Conservation (phyloP, 2,113 vertebrate species). For the Nibea coibor region DNA sequence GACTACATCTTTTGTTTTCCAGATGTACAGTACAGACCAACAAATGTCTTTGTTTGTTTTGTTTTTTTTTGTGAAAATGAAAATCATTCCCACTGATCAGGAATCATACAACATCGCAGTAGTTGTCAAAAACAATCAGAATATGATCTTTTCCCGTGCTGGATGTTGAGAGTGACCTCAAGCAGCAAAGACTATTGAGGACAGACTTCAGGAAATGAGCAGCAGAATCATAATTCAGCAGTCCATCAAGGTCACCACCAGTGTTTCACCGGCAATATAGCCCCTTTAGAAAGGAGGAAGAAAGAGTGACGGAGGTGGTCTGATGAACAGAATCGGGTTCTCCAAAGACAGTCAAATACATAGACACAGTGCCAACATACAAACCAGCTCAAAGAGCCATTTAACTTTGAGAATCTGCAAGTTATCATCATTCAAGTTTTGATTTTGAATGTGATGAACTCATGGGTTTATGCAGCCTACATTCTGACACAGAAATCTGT, state of each 20-base stretch:
- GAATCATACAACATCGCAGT: no score
- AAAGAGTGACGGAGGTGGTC: neutral
- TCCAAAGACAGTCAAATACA: neutral
- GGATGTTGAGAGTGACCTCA: neutral
- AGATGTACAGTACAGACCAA: no score
- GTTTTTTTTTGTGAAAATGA: neutral
- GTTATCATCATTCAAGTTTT: neutral
- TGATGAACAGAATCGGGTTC: neutral
- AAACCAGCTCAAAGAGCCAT: neutral
- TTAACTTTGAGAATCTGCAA: neutral
- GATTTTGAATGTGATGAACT: no score
- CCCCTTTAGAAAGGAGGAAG: neutral
- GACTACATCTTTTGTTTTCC: no score
- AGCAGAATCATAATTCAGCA: neutral
- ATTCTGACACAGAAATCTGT: neutral
- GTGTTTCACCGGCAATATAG: neutral
- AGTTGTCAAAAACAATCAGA: no score
- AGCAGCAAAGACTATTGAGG: neutral
- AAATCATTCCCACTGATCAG: no score
- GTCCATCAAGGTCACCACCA: neutral
- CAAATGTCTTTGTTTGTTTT: no score
- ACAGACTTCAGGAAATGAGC: neutral
- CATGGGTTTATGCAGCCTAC: no score
- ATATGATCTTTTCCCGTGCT: no score
- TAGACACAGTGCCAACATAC: neutral